Conservation (phyloP, 2,797 vertebrate genomes). For the Thaleichthys pacificus region DNA sequence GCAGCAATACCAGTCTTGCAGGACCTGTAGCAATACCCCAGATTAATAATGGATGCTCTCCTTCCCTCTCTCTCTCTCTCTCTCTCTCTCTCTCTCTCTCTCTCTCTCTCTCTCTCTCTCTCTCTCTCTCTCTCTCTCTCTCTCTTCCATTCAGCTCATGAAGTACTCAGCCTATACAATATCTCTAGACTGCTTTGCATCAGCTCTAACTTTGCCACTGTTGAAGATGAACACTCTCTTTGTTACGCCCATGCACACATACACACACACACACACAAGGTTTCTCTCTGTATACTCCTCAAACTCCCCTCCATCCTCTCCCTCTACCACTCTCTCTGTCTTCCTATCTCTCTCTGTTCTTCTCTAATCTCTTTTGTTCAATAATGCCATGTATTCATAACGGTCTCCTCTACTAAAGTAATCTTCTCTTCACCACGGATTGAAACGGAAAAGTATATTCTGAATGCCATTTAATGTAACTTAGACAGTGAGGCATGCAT, state of each 20-base stretch:
- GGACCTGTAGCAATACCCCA: conserved; percentile 38
- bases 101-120: background rate
- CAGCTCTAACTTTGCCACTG: conserved; percentile 8
- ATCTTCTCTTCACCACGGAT: background rate
- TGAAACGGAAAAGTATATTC: background rate
- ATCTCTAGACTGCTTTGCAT: conserved; percentile 36
- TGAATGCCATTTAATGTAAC: background rate
- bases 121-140: background rate
- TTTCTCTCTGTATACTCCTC: conserved; percentile 30
- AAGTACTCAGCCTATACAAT: conserved; percentile 43
- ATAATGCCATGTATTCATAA: background rate
- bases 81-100: background rate
- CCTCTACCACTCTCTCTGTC: background rate
- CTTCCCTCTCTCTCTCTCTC: background rate
- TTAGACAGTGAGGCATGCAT: too few species aligned
- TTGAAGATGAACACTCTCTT: conserved; percentile 36
- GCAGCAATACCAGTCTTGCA: background rate
- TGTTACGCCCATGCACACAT: conserved; percentile 17
- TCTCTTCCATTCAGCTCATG: conserved; percentile 38
- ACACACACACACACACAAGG: conserved; percentile 3
- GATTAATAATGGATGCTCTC: conserved; percentile 65
- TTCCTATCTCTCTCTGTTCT: background rate
- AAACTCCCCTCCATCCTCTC: conserved; percentile 13
- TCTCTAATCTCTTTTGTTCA: background rate
- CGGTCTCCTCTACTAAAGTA: background rate